Evolutionary conservation across 2,888 invertebrate species (phyloP).

Genomic region (Agriopis aurantiaria): DNA sequence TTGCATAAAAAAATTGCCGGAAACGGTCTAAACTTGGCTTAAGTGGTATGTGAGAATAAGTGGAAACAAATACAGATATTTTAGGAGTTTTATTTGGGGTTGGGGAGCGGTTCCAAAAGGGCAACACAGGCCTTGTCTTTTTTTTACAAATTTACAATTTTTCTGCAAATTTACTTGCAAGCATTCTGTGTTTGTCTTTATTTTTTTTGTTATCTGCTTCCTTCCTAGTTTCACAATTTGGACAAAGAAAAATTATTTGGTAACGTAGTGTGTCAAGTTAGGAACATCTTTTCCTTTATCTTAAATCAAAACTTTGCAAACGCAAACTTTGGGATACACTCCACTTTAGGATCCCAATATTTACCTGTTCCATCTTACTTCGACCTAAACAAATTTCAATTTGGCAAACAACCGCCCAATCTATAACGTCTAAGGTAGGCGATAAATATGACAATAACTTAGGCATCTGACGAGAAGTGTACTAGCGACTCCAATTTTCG

Average conservation of each 20-base stretch:
- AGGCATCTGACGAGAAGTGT: conserved; percentile 51
- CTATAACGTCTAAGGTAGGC: conserved; percentile 40
- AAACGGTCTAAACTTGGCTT: conserved; percentile 37
- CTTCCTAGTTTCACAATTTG: background rate
- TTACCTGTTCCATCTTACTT: conserved; percentile 28
- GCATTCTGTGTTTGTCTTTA: background rate
- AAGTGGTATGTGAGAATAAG: conserved; percentile 45
- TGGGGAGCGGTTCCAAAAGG: conserved; percentile 45
- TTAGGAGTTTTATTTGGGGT: conserved; percentile 39
- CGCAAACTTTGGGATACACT: conserved; percentile 23
- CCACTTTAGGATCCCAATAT: conserved; percentile 27
- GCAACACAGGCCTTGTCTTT: conserved; percentile 26
- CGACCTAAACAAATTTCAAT: conserved; percentile 30
- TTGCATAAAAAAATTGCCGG: conserved; percentile 71
- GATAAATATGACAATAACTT: conserved; percentile 46
- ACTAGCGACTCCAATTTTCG: conserved; percentile 53
- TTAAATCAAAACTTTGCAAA: conserved; percentile 32
- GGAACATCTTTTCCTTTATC: conserved; percentile 20
- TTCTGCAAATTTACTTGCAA: conserved; percentile 2
- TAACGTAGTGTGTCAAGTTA: conserved; percentile 26
- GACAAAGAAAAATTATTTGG: background rate
- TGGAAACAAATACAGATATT: conserved; percentile 40
- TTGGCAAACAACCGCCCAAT: conserved; percentile 35
- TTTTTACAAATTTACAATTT: conserved; percentile 35
- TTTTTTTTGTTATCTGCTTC: background rate